Percentiles rank a stretch among this genome's conserved stretches.
Evolutionary conservation across 30 jellyfish, hydroid and myxozoan species (phyloP).

Genomic region (Chironex yamaguchii): DNA sequence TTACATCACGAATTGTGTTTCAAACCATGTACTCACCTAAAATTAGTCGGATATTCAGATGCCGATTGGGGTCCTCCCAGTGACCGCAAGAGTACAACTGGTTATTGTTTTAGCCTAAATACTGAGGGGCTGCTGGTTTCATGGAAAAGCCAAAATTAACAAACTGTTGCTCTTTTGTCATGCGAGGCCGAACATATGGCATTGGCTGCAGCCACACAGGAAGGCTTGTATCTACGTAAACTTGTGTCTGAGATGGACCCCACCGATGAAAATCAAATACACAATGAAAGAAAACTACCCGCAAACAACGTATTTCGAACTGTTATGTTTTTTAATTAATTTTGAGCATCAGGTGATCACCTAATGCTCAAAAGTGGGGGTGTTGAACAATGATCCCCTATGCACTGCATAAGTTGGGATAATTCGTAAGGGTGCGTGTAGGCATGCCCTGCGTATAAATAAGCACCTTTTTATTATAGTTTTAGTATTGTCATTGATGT

Average conservation of each 20-base stretch:
- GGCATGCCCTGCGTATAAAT: no score
- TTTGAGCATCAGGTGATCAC: no score
- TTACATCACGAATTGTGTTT: neutral
- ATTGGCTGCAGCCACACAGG: constrained; percentile 24
- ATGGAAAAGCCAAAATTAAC: constrained; percentile 48
- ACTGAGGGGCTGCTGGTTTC: constrained; percentile 7
- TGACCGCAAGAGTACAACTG: constrained; percentile 42
- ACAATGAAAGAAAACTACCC: no score
- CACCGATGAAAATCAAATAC: no score
- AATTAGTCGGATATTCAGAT: constrained; percentile 29
- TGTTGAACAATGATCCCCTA: no score
- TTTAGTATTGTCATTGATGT: no score
- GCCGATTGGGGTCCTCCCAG: constrained; percentile 43
- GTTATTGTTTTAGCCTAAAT: constrained; percentile 15
- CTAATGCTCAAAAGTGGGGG: no score
- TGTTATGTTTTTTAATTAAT: no score
- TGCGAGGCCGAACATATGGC: constrained; percentile 52
- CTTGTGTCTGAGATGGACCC: constrained; percentile 1
- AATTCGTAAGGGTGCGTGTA: no score
- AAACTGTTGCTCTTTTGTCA: constrained; percentile 24
- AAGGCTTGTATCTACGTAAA: constrained; percentile 2
- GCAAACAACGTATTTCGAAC: no score
- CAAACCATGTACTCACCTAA: neutral
- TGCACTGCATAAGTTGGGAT: no score
- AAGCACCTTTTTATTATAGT: no score